These are phyloP conservation scores for Chrysopilus asiliformis DNA, from an alignment of 2,888 invertebrate genomes.

Conservation along the genomic window DNA sequence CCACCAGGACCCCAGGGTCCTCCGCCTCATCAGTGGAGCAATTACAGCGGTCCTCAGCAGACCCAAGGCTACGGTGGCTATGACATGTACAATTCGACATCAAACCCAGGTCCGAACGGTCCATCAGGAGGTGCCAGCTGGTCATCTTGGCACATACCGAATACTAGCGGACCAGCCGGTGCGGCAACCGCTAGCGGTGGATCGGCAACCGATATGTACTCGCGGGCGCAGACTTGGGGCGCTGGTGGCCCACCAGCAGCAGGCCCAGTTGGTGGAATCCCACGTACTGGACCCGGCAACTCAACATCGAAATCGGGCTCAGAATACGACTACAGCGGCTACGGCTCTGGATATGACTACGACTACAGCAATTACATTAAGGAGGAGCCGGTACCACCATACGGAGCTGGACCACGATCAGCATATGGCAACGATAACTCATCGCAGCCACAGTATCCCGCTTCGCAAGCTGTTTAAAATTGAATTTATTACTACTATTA, in stretches of 20 bases:
- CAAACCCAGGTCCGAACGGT: conserved; percentile 48
- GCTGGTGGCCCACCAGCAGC: conserved; percentile 34
- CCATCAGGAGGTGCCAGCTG: conserved; percentile 69
- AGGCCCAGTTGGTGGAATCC: conserved; percentile 34
- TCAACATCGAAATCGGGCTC: conserved; percentile 36
- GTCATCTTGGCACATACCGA: conserved; percentile 84
- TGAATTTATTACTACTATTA: conserved; percentile 10
- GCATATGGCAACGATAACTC: conserved; percentile 35
- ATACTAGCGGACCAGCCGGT: conserved; percentile 51
- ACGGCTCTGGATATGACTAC: conserved; percentile 35
- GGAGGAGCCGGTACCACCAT: conserved; percentile 32
- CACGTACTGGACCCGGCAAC: conserved; percentile 34
- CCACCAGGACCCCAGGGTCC: conserved; percentile 69
- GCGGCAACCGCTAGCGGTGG: conserved; percentile 29
- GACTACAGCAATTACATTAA: conserved; percentile 35
- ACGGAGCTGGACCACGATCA: conserved; percentile 33
- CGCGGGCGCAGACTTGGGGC: conserved; percentile 35
- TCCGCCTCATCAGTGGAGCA: conserved; percentile 73
- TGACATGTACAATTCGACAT: conserved; percentile 42
- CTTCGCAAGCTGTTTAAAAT: conserved; percentile 35
- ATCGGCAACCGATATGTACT: conserved; percentile 34
- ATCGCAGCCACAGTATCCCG: conserved; percentile 35
- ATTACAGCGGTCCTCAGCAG: conserved; percentile 71
- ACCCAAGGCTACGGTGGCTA: conserved; percentile 82
- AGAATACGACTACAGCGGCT: conserved; percentile 36